Evolutionary conservation across 1,140 invertebrate genomes (phyloP).

Genomic region (Nylanderia fulva): DNA sequence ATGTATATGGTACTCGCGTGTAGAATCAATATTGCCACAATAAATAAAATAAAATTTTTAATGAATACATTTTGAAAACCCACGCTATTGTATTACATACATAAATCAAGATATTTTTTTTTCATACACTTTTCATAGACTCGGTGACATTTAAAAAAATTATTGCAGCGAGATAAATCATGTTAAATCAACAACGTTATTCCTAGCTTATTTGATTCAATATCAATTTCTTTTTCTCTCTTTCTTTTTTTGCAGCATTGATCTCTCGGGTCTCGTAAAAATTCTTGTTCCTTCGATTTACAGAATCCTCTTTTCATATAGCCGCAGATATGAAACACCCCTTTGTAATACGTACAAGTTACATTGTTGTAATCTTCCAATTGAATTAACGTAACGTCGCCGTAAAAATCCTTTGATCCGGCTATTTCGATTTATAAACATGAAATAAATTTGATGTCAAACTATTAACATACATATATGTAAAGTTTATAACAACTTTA

Average conservation of each 20-base stretch:
- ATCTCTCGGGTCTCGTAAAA: conserved; percentile 9
- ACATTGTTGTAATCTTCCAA: not conserved
- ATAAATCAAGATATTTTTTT: not conserved
- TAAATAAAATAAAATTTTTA: not conserved
- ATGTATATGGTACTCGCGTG: no score
- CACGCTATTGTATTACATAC: not conserved
- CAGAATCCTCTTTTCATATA: conserved; percentile 2
- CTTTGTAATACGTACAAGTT: not conserved
- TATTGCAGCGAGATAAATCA: not conserved
- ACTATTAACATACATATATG: not conserved
- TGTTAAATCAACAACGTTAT: not conserved
- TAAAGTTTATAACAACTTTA: not conserved
- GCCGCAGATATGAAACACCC: not conserved
- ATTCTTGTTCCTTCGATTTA: conserved; percentile 2
- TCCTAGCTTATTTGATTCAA: not conserved
- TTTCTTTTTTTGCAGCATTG: not conserved
- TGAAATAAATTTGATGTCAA: not conserved
- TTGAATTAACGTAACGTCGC: not conserved
- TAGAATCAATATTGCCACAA: not conserved
- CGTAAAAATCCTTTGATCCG: not conserved
- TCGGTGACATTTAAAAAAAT: not conserved
- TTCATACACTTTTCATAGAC: not conserved
- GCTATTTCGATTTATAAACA: not conserved
- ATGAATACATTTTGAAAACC: not conserved
- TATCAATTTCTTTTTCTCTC: conserved; percentile 20